Evolutionary conservation across 1,140 invertebrate genomes (phyloP).

Genomic region (Apis cerana): DNA sequence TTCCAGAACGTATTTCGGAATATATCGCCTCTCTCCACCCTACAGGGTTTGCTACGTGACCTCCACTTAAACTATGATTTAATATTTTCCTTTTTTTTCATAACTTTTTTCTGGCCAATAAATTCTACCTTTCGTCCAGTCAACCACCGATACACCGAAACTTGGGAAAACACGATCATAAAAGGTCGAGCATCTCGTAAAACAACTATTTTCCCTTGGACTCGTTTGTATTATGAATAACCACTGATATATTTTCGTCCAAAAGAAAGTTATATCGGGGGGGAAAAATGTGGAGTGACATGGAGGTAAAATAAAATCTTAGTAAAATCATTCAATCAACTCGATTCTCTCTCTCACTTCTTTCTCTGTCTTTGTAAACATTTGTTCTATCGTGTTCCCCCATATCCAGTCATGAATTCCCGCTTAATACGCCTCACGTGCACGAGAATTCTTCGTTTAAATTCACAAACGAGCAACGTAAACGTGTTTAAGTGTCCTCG

Average conservation of each 20-base stretch:
- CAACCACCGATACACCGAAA: no score
- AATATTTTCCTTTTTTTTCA: background rate
- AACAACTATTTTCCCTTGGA: slow-evolving; percentile 12
- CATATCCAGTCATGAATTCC: background rate
- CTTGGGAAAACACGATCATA: background rate
- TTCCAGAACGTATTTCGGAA: no score
- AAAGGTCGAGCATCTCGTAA: slow-evolving; percentile 21
- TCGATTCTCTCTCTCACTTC: no score
- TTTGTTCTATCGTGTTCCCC: background rate
- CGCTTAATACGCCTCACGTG: background rate
- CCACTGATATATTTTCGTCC: background rate
- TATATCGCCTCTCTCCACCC: no score
- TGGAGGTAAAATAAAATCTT: background rate
- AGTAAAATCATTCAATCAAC: slow-evolving; percentile 12
- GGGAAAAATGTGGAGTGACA: background rate
- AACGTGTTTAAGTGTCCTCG: background rate
- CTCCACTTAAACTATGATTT: no score
- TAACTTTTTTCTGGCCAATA: background rate
- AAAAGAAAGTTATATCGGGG: background rate
- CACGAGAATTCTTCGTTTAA: background rate
- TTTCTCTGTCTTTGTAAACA: background rate
- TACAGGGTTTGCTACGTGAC: no score
- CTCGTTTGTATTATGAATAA: background rate
- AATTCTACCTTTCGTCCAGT: background rate
- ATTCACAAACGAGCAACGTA: background rate